These are phyloP conservation scores for Epinotia ramella DNA, from an alignment of 2,888 invertebrate genomes.

Conservation along the genomic window DNA sequence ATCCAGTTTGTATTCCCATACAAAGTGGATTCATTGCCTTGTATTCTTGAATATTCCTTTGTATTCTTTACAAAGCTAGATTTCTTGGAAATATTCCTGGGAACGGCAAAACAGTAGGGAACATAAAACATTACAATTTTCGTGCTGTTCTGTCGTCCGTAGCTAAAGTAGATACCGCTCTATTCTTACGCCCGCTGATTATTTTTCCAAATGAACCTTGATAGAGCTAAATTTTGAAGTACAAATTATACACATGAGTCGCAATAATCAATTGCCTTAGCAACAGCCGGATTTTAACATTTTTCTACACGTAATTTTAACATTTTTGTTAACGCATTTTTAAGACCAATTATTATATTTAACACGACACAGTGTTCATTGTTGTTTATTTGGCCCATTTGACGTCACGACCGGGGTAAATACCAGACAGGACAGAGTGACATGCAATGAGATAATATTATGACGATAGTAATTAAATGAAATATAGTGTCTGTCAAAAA, in stretches of 20 bases:
- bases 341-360: too few species aligned
- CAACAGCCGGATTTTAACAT: neutral
- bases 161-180: neutral
- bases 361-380: neutral
- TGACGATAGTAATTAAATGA: neutral
- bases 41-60: too few species aligned
- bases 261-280: neutral
- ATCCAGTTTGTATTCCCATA: too few species aligned
- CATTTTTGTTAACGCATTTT: too few species aligned
- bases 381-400: conserved; percentile 9
- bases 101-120: too few species aligned
- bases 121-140: too few species aligned
- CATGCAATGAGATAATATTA: neutral
- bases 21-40: too few species aligned
- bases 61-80: too few species aligned
- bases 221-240: too few species aligned
- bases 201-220: too few species aligned
- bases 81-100: too few species aligned
- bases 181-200: too few species aligned
- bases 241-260: neutral
- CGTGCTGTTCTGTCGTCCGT: neutral
- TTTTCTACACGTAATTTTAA: conserved; percentile 7
- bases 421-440: conserved; percentile 16
- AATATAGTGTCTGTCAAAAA: neutral
- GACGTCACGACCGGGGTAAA: conserved; percentile 26